phyloP scores from a whole-genome alignment of 2,113 vertebrate species.

The Phrynocephalus versicolor region DNA sequence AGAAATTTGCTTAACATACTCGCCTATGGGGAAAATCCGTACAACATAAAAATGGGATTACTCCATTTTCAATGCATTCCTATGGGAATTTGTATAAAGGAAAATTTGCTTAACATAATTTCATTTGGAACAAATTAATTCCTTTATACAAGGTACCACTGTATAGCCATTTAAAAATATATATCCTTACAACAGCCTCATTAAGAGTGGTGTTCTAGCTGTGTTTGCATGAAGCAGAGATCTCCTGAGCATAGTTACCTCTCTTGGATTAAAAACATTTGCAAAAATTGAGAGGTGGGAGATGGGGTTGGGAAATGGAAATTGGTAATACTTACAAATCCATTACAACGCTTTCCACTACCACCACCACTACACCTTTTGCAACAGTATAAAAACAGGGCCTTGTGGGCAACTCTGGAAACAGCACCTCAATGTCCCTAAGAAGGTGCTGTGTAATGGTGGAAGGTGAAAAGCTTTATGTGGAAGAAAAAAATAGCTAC shows the following conservation, averaged over 20 bases:
- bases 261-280: not conserved
- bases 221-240: not conserved
- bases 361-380: not conserved
- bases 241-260: not conserved
- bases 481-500: too few relatives aligned
- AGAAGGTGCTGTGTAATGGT: not conserved
- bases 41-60: too few relatives aligned
- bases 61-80: too few relatives aligned
- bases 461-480: not conserved
- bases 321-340: not conserved
- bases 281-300: not conserved
- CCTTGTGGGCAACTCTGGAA: not conserved
- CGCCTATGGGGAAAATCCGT: too few relatives aligned
- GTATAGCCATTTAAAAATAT: constrained; percentile 17
- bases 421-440: not conserved
- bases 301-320: not conserved
- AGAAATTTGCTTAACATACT: too few relatives aligned
- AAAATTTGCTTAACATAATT: too few relatives aligned
- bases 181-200: not conserved
- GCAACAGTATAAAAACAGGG: too few relatives aligned
- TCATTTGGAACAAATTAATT: too few relatives aligned
- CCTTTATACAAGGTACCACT: too few relatives aligned
- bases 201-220: not conserved
- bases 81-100: too few relatives aligned
- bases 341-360: not conserved